phyloP scores from a whole-genome alignment of 2,113 vertebrate genomes.

The Syngnathoides biaculeatus region DNA sequence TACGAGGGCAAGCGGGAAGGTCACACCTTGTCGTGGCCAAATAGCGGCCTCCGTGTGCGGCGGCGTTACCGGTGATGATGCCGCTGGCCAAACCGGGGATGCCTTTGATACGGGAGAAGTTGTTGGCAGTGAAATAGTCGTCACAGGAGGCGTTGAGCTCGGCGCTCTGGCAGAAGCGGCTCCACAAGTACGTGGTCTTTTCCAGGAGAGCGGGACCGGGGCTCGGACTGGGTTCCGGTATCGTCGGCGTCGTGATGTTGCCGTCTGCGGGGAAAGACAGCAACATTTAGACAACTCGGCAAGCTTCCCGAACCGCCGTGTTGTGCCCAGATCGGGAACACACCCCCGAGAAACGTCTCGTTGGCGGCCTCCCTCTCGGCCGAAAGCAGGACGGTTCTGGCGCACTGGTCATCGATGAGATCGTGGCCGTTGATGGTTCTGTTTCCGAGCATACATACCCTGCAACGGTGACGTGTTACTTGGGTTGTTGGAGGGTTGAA shows the following conservation, averaged over 20 bases:
- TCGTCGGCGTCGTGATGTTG: conserved; percentile 44
- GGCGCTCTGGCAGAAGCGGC: conserved; percentile 64
- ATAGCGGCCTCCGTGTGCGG: conserved; percentile 39
- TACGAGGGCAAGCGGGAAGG: conserved; percentile 28
- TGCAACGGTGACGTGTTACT: conserved; percentile 15
- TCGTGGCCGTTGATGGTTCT: conserved; percentile 77
- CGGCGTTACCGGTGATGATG: conserved; percentile 72
- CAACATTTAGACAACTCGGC: neutral
- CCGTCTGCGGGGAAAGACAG: conserved; percentile 3
- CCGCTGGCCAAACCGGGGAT: conserved; percentile 86
- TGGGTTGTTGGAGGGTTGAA: neutral
- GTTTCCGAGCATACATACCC: conserved; percentile 88
- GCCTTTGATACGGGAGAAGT: conserved; percentile 74
- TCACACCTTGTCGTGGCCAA: neutral
- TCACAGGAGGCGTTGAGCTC: conserved; percentile 78
- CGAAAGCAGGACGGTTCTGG: conserved; percentile 58
- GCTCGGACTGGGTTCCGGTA: conserved; percentile 5
- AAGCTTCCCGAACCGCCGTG: neutral
- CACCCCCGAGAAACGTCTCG: conserved; percentile 26
- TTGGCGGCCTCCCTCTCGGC: conserved; percentile 18
- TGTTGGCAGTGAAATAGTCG: conserved; percentile 79
- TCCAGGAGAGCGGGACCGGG: conserved; percentile 13
- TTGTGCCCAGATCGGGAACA: neutral
- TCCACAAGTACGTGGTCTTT: conserved; percentile 73
- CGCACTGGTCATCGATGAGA: conserved; percentile 52